Percentiles rank a stretch among this genome's conserved stretches.
Conservation (phyloP, 2,888 invertebrate species). For the Megaustenia siamemsis region DNA sequence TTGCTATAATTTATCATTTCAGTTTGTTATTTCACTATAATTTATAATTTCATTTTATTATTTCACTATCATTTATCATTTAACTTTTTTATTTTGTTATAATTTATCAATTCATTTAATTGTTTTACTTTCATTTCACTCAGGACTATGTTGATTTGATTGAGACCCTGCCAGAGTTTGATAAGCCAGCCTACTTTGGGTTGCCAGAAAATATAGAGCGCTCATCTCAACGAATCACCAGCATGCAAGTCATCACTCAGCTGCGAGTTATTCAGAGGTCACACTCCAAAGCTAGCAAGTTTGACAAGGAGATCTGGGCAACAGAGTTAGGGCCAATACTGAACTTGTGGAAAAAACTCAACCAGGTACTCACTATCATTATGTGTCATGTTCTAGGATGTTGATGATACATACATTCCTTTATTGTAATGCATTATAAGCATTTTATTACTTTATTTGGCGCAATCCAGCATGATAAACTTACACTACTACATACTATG, state of each 20-base stretch:
- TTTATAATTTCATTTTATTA: too few species aligned
- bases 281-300: slow-evolving; percentile 80
- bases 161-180: slow-evolving; percentile 86
- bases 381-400: too few species aligned
- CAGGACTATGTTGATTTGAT: slow-evolving; percentile 86
- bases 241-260: slow-evolving; percentile 83
- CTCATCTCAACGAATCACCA: slow-evolving; percentile 88
- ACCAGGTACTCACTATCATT: slow-evolving; percentile 81
- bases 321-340: slow-evolving; percentile 86
- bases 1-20: too few species aligned
- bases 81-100: too few species aligned
- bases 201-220: slow-evolving; percentile 92
- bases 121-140: background rate
- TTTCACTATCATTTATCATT: too few species aligned
- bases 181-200: slow-evolving; percentile 89
- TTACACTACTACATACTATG: too few species aligned
- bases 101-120: too few species aligned
- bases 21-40: too few species aligned
- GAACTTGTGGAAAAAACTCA: slow-evolving; percentile 90
- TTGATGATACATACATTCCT: too few species aligned
- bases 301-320: slow-evolving; percentile 83
- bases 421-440: too few species aligned
- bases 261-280: slow-evolving; percentile 82
- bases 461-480: too few species aligned
- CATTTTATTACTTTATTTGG: too few species aligned